Conservation (phyloP, 2,888 invertebrate genomes). For the Geophilus truncorum region DNA sequence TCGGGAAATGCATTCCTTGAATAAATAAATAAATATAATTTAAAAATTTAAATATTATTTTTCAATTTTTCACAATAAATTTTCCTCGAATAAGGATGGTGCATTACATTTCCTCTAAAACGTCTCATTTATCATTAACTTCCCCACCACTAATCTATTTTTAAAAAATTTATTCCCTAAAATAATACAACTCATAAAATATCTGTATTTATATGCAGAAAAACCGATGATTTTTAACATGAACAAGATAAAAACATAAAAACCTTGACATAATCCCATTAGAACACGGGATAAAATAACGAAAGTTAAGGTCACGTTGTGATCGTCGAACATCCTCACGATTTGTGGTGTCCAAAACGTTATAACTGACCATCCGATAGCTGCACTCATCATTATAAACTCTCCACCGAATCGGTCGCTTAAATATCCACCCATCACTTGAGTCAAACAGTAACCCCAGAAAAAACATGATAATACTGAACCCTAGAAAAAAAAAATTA, state of each 20-base stretch:
- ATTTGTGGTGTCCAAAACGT: slow-evolving; percentile 57
- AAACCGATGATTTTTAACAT: slow-evolving; percentile 30
- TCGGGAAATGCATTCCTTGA: slow-evolving; percentile 62
- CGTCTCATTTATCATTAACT: no score
- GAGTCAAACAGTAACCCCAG: slow-evolving; percentile 67
- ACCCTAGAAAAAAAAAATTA: slow-evolving; percentile 48
- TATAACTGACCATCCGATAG: slow-evolving; percentile 57
- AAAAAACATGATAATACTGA: slow-evolving; percentile 65
- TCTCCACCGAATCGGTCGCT: slow-evolving; percentile 62
- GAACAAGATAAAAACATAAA: background rate
- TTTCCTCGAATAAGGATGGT: no score
- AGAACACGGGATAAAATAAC: slow-evolving; percentile 58
- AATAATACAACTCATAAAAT: no score
- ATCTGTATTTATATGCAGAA: no score
- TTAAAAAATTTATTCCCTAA: no score
- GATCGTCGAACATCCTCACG: slow-evolving; percentile 51
- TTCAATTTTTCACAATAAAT: no score
- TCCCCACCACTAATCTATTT: no score
- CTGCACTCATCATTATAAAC: slow-evolving; percentile 59
- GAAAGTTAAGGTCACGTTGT: slow-evolving; percentile 54
- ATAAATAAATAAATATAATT: background rate
- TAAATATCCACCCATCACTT: slow-evolving; percentile 56
- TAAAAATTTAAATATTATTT: slow-evolving; percentile 43
- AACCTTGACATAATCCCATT: slow-evolving; percentile 61
- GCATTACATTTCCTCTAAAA: no score